phyloP scores from a whole-genome alignment of 1,140 invertebrate species.

The Ganaspis sp. region DNA sequence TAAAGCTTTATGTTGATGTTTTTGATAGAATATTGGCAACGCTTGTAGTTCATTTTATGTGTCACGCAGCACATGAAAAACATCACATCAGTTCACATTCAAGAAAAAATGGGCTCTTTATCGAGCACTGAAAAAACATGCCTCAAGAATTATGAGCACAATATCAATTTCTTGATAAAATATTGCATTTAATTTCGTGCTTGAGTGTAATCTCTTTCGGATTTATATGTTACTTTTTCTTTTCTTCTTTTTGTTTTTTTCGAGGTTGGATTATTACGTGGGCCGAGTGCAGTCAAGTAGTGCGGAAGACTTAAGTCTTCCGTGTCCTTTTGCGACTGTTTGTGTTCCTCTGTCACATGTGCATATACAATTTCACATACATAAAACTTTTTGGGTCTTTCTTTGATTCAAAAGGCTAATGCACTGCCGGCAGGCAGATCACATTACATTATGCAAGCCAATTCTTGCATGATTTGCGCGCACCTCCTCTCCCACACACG shows the following conservation, averaged over 20 bases:
- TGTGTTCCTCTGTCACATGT: slow-evolving; percentile 4
- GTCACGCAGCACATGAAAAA: neutral
- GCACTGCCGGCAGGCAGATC: slow-evolving; percentile 1
- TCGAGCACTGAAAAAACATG: neutral
- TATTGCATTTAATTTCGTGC: no score
- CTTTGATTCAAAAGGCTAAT: slow-evolving; percentile 12
- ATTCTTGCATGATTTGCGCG: slow-evolving; percentile 24
- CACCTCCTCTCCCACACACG: neutral
- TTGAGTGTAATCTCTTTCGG: neutral
- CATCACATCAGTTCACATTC: neutral
- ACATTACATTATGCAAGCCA: slow-evolving; percentile 11
- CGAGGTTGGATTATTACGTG: neutral
- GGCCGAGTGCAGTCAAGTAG: neutral
- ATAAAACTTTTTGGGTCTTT: neutral
- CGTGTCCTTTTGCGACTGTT: neutral
- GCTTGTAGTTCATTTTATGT: neutral
- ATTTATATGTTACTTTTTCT: neutral
- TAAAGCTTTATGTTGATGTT: slow-evolving; percentile 19
- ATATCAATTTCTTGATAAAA: neutral
- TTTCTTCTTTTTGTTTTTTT: neutral
- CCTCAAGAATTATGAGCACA: neutral
- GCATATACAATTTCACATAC: slow-evolving; percentile 5
- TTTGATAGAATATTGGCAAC: neutral
- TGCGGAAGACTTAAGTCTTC: neutral
- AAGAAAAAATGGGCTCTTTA: neutral